Evolutionary conservation across 2,888 invertebrate species (phyloP), one percentile per base, ranked within the genome.

Genomic region (Salticus scenicus): DNA sequence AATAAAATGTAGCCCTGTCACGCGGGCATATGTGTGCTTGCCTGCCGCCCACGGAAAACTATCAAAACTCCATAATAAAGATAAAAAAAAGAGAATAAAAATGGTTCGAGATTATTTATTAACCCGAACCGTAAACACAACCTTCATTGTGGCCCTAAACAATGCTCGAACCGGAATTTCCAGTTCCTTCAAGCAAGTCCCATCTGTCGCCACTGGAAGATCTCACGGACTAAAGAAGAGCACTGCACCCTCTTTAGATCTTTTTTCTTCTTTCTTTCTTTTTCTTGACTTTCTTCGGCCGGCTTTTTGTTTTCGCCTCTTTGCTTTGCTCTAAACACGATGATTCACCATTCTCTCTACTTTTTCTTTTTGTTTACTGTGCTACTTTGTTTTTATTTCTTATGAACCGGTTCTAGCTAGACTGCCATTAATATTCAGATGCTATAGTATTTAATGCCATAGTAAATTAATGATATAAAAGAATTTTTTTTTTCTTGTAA

Each of bases 81-180:
- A 24, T 47, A 47, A 20, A 24, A n/a, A 57, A 7, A 37, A 37
- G 4, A 37, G 10, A 7, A 37, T 7, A 7, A 57, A 24, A 57
- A 57, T 7, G 24, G 57, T 57, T 24, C 57, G 69, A 83, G 82
- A 70, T 83, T 76, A 83, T 83, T 83, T 83, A 83, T 83, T 71
- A 51, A 67, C 67, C 28, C 66, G 79, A 47, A 51, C 75, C 51
- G 82, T 83, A 83, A 83, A 83, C 75, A 81, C 76, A 71, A 51
- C 57, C 70, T 71, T 76, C 82, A 76, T 83, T 83, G 82, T 83
- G 63, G 71, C 76, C 42, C 66, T 76, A 76, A 83, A 83, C 82
- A 83, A 83, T 76, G 72, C 24, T 24, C 31, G 71, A 83, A 83
- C 82, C 82, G 76, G 82, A 83, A 76, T 76, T 76, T 76, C 82